Conservation (phyloP, 2,113 vertebrate species). For the Strix aluco region DNA sequence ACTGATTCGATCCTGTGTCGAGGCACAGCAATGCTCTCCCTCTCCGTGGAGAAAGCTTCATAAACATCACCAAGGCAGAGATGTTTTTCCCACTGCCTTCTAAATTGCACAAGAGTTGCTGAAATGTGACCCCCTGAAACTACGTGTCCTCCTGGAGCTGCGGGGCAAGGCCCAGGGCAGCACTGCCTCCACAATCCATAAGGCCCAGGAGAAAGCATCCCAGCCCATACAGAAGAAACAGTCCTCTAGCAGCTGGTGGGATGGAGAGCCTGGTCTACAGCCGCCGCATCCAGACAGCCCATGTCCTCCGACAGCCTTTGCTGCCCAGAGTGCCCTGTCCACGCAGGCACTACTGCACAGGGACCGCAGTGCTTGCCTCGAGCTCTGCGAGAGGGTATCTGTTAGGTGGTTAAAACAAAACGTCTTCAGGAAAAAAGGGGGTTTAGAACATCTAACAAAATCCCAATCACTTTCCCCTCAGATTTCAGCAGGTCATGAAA, state of each 20-base stretch:
- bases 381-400: background rate
- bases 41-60: too few species aligned
- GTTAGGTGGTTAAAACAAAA: background rate
- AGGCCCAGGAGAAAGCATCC: background rate
- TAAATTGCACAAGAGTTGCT: background rate
- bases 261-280: background rate
- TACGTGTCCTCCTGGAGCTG: background rate
- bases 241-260: background rate
- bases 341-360: background rate
- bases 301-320: too few species aligned
- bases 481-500: background rate
- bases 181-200: background rate
- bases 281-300: background rate
- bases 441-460: background rate
- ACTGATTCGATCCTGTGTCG: fast-evolving
- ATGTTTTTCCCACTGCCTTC: too few species aligned
- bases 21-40: background rate
- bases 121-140: background rate
- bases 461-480: background rate
- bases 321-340: background rate
- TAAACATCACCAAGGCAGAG: background rate
- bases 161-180: background rate
- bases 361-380: background rate
- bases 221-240: background rate
- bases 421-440: background rate